Evolutionary conservation across 2,797 vertebrate genomes (phyloP).

Genomic region (Geotria australis): DNA sequence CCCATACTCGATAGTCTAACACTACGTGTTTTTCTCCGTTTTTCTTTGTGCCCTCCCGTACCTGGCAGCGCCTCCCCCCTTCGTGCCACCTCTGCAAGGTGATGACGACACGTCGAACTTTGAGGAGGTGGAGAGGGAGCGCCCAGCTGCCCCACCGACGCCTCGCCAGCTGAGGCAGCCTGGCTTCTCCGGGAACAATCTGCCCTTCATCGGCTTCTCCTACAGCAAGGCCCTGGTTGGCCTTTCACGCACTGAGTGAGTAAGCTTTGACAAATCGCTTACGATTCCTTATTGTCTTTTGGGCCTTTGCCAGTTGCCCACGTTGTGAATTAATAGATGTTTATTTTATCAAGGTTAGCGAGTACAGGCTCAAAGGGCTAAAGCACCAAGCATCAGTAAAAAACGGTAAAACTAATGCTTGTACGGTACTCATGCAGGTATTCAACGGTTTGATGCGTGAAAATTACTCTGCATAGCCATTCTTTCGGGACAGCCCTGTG

Average conservation of each 20-base stretch:
- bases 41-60: neutral
- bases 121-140: conserved; percentile 73
- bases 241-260: conserved; percentile 79
- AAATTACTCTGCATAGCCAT: too few species aligned
- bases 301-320: too few species aligned
- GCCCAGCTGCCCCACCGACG: conserved; percentile 33
- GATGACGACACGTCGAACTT: conserved; percentile 99
- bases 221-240: conserved; percentile 60
- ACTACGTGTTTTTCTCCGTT: neutral
- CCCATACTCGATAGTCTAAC: too few species aligned
- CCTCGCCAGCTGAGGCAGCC: conserved; percentile 30
- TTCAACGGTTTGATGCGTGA: too few species aligned
- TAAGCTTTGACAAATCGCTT: conserved; percentile 10
- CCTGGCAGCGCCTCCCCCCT: conserved; percentile 61
- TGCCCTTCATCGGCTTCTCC: conserved; percentile 95
- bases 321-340: too few species aligned
- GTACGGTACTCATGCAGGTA: too few species aligned
- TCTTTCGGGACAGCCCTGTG: too few species aligned
- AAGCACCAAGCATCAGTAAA: too few species aligned
- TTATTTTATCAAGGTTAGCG: too few species aligned
- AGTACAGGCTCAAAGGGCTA: too few species aligned
- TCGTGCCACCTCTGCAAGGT: conserved; percentile 68
- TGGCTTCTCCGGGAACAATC: conserved; percentile 66
- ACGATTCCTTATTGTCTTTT: too few species aligned
- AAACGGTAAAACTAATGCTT: too few species aligned